Evolutionary conservation across 1,140 invertebrate genomes (phyloP), one percentile per base, ranked within the genome.

Genomic region (Atta texana): DNA sequence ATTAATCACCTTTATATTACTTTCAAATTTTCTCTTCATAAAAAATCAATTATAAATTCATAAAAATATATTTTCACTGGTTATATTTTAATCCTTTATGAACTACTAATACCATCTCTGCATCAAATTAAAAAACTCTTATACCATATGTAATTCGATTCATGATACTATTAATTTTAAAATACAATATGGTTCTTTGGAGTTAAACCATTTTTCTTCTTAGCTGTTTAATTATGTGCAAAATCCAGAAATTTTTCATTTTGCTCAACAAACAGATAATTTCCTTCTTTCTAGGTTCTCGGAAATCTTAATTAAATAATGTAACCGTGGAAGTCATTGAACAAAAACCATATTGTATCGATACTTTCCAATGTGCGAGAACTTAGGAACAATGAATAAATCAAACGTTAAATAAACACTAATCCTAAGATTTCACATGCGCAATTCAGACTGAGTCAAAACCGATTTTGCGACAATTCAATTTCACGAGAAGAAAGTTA

Each of bases 381-480:
- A 21, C n/a, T 80, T n/a, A 44, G 14, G 12, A 82, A 84, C 78
- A 76, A 87, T 61, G 34, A 44, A 63, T 64, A 57, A 78, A 28
- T 76, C 44, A 61, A 81, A 86, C 49, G 69, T 88, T 88, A 28
- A 49, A 10, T 31, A 76, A 51, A 61, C 53, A 59, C 53, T 21
- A 34, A 90, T 80, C 57, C 28, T n/a, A 86, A 90, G 86, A 90
- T 88, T 88, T 90, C 59, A 75, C 77, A 86, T 87, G 59, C 53
- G 21, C 80, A 34, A 24, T 14, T 72, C 21, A 21, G 24, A 44
- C 39, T 44, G 39, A 28, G 61, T 53, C 59, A 66, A 63, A 91
- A 87, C 63, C 80, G 89, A 89, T 90, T 91, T 87, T 63, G 80
- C 39, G 64, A 34, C 87, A 78, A 89, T 91, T 91, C 90, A 90